A percentile compares a stretch with the other conserved stretches of the same genome.
Evolutionary conservation across 2,797 vertebrate genomes (phyloP).

Genomic region (Melanotaenia boesemani): DNA sequence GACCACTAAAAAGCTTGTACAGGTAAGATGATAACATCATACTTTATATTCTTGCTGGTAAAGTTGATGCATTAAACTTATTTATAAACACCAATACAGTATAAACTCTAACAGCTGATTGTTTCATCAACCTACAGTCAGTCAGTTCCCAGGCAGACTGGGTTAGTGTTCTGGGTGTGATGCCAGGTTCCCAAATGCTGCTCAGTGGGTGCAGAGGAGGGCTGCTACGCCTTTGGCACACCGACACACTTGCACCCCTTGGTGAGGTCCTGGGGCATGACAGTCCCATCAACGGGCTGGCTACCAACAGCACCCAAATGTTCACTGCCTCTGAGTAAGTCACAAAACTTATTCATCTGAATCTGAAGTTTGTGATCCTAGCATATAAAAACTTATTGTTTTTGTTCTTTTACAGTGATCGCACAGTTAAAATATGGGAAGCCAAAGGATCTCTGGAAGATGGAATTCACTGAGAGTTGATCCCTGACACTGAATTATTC

Average conservation of each 20-base stretch:
- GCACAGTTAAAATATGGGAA: conserved; percentile 97
- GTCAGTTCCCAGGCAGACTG: conserved; percentile 91
- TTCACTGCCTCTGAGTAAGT: conserved; percentile 98
- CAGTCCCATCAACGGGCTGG: conserved; percentile 93
- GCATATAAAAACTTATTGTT: not conserved
- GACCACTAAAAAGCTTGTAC: conserved; percentile 89
- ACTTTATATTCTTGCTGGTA: not conserved
- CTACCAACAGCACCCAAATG: conserved; percentile 91
- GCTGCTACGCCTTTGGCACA: conserved; percentile 92
- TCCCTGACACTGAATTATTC: not conserved
- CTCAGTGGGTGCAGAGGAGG: conserved; percentile 93
- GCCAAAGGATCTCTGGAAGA: conserved; percentile 87
- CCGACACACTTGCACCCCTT: conserved; percentile 85
- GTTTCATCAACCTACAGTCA: conserved; percentile 84
- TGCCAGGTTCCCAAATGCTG: conserved; percentile 86
- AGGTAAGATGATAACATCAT: conserved; percentile 67
- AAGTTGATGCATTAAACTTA: not conserved
- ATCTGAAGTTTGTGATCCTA: not conserved
- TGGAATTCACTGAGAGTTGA: conserved; percentile 66
- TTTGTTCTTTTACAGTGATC: conserved; percentile 84
- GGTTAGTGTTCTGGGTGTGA: conserved; percentile 89
- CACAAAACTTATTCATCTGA: not conserved
- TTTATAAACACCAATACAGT: not conserved
- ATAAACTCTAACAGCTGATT: not conserved
- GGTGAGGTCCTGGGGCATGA: conserved; percentile 93